A percentile compares a stretch with the other conserved stretches of the same genome.
Conservation (phyloP, 2,113 vertebrate genomes). For the Microcebus jonahi region DNA sequence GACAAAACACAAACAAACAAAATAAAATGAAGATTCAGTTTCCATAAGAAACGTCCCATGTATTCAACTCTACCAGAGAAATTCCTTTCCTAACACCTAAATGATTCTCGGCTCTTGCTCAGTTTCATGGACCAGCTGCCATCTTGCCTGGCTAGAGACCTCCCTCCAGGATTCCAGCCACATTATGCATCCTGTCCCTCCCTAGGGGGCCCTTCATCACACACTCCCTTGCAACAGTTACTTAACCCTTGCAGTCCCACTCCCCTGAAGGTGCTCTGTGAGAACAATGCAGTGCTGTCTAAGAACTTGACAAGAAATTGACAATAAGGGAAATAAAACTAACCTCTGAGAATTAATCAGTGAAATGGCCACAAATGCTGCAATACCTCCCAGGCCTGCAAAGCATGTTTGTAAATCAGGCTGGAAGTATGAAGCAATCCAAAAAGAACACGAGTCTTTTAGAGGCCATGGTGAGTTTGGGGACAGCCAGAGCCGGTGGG, state of each 20-base stretch:
- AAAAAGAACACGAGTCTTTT: neutral
- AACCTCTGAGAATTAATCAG: neutral
- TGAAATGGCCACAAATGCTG: neutral
- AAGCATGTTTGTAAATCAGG: neutral
- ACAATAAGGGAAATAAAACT: neutral
- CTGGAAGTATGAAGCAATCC: neutral
- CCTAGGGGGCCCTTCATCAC: neutral
- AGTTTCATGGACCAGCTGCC: neutral
- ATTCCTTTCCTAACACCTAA: neutral
- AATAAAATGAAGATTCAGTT: neutral
- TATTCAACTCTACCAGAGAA: neutral
- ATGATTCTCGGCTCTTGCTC: neutral
- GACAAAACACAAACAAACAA: no score
- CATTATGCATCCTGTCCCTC: neutral
- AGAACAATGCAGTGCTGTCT: neutral
- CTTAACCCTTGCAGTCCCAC: neutral
- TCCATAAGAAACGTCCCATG: neutral
- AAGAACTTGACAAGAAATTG: neutral
- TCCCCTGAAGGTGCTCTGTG: neutral
- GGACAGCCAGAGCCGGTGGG: neutral
- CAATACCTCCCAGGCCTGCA: neutral
- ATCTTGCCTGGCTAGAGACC: neutral
- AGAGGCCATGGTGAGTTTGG: neutral
- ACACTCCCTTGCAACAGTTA: neutral
- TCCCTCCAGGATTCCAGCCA: neutral